Conservation (phyloP, 2,888 invertebrate genomes). For the Leptarthrus brevirostris region DNA sequence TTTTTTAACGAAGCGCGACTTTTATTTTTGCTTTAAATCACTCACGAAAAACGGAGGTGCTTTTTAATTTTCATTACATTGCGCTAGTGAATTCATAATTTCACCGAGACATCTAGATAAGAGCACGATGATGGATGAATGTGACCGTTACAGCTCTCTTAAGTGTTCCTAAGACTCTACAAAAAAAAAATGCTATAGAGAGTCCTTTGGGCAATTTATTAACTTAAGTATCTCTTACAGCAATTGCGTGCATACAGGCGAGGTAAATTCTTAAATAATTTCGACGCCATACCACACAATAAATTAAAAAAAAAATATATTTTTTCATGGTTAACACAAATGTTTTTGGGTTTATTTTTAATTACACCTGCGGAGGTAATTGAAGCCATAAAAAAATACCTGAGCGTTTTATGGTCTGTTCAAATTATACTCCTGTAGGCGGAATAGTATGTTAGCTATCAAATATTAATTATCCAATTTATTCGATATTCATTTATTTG, state of each 20-base stretch:
- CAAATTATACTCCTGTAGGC: background rate
- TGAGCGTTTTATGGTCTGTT: constrained; percentile 8
- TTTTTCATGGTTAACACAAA: background rate
- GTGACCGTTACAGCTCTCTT: constrained; percentile 32
- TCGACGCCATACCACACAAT: background rate
- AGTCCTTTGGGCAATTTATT: constrained; percentile 33
- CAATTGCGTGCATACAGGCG: background rate
- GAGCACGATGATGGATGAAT: constrained; percentile 32
- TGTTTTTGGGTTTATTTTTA: constrained; percentile 4
- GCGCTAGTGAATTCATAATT: constrained; percentile 34
- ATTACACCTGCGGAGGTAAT: constrained; percentile 1
- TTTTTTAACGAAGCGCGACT: background rate
- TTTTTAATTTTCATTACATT: constrained; percentile 41
- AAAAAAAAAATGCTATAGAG: constrained; percentile 14
- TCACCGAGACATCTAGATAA: constrained; percentile 31
- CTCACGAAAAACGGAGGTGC: constrained; percentile 10
- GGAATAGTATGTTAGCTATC: background rate
- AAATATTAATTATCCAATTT: too few species aligned
- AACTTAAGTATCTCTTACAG: constrained; percentile 26
- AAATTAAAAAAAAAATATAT: too few species aligned
- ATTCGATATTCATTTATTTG: too few species aligned
- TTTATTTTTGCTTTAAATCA: constrained; percentile 30
- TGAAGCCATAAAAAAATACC: background rate
- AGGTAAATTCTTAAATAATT: constrained; percentile 25
- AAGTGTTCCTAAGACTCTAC: constrained; percentile 8